phyloP scores from a whole-genome alignment of 2,797 vertebrate genomes.

The Hippopotamyrus pictus region DNA sequence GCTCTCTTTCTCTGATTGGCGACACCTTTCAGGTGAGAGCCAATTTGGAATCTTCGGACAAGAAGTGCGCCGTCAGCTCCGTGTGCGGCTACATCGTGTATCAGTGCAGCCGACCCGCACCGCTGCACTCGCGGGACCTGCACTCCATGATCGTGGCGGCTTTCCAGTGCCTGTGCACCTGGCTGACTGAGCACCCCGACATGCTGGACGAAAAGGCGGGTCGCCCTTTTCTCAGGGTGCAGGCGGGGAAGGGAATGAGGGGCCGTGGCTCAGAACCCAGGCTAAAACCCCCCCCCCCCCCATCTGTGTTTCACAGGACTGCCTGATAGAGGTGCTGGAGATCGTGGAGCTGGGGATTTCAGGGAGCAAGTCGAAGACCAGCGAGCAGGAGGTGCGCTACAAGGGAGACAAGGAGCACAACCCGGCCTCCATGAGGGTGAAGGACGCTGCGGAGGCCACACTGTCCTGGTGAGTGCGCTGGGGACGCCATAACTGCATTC shows the following conservation, averaged over 20 bases:
- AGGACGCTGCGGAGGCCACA: conserved; percentile 87
- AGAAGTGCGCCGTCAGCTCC: conserved; percentile 70
- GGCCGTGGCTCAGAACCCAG: neutral
- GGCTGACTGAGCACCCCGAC: conserved; percentile 79
- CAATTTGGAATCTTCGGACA: conserved; percentile 66
- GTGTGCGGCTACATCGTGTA: conserved; percentile 83
- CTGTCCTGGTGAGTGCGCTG: conserved; percentile 73
- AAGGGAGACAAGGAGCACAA: conserved; percentile 88
- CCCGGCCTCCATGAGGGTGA: conserved; percentile 86
- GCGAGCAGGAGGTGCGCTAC: conserved; percentile 77
- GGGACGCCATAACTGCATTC: no score
- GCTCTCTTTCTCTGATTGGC: neutral
- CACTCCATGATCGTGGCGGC: conserved; percentile 92
- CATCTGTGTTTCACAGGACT: conserved; percentile 63
- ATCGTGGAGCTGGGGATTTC: conserved; percentile 93
- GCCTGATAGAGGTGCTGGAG: conserved; percentile 81
- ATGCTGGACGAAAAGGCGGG: conserved; percentile 86
- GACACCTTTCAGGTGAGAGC: conserved; percentile 68
- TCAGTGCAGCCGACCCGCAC: conserved; percentile 87
- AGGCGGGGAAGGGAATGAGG: neutral
- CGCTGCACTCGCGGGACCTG: conserved; percentile 83
- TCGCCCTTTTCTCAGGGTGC: neutral
- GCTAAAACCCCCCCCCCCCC: neutral
- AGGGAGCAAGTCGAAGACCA: conserved; percentile 79
- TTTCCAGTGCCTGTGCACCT: conserved; percentile 85